Conservation (phyloP, 2,797 vertebrate genomes). For the Loriculus beryllinus region DNA sequence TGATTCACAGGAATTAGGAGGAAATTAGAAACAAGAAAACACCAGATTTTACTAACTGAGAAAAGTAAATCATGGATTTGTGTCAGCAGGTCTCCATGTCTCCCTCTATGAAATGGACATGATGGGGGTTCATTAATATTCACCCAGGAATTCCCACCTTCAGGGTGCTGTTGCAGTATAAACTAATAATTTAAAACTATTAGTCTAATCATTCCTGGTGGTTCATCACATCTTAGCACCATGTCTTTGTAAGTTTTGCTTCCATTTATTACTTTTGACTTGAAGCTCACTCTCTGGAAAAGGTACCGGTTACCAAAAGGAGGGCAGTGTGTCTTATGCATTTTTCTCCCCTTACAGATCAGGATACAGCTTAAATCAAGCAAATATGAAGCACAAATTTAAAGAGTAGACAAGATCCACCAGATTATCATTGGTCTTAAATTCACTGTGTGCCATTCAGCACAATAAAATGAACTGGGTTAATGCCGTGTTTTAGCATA, state of each 20-base stretch:
- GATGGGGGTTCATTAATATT: not conserved
- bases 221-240: not conserved
- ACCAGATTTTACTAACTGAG: not conserved
- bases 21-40: not conserved
- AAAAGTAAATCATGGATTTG: not conserved
- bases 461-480: not conserved
- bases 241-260: not conserved
- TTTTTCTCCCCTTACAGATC: not conserved
- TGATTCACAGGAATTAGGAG: not conserved
- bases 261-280: not conserved
- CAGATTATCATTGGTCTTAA: not conserved
- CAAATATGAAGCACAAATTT: not conserved
- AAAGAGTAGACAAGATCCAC: not conserved
- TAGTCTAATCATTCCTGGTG: not conserved
- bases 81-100: not conserved
- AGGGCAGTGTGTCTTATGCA: not conserved
- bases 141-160: not conserved
- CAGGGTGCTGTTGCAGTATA: not conserved
- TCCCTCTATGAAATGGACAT: not conserved
- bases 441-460: not conserved
- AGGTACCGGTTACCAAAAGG: not conserved
- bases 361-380: not conserved
- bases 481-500: not conserved
- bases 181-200: not conserved
- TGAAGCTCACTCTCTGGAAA: not conserved